phyloP scores from a whole-genome alignment of 1,140 invertebrate species.

The Drosophila sucinea region DNA sequence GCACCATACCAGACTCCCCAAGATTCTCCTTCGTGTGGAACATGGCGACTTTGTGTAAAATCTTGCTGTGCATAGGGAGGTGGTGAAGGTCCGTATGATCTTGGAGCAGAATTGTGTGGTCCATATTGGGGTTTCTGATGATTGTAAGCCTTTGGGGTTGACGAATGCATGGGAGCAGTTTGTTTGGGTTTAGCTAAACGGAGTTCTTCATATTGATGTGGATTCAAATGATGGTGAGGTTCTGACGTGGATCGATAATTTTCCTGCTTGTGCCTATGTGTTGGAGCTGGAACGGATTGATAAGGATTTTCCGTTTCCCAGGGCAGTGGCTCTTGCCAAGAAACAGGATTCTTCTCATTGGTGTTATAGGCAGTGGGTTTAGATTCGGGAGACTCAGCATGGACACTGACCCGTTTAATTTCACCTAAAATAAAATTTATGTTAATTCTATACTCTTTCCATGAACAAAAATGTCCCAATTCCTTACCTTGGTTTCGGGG shows the following conservation, averaged over 20 bases:
- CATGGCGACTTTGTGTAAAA: not conserved
- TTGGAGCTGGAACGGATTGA: conserved; percentile 24
- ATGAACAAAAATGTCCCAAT: too few relatives aligned
- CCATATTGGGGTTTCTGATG: not conserved
- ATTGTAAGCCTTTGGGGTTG: conserved; percentile 20
- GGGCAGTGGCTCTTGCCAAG: conserved; percentile 51
- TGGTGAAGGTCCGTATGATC: conserved; percentile 10
- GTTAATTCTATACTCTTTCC: too few relatives aligned
- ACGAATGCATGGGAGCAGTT: not conserved
- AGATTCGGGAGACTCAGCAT: conserved; percentile 34
- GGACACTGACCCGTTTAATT: conserved; percentile 25
- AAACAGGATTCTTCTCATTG: conserved; percentile 16
- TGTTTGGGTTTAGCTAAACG: not conserved
- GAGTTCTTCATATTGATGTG: not conserved
- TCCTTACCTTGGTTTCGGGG: conserved; percentile 37
- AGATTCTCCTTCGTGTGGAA: conserved; percentile 24
- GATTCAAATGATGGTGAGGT: not conserved
- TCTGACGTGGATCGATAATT: not conserved
- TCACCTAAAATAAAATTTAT: conserved; percentile 15
- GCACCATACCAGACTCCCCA: conserved; percentile 42
- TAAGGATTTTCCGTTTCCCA: conserved; percentile 46
- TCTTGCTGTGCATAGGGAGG: conserved; percentile 5
- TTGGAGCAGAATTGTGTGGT: not conserved
- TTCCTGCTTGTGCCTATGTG: conserved; percentile 14
- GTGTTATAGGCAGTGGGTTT: not conserved